These are phyloP conservation scores for Ahaetulla prasina DNA, from an alignment of 2,113 vertebrate species.

Conservation along the genomic window DNA sequence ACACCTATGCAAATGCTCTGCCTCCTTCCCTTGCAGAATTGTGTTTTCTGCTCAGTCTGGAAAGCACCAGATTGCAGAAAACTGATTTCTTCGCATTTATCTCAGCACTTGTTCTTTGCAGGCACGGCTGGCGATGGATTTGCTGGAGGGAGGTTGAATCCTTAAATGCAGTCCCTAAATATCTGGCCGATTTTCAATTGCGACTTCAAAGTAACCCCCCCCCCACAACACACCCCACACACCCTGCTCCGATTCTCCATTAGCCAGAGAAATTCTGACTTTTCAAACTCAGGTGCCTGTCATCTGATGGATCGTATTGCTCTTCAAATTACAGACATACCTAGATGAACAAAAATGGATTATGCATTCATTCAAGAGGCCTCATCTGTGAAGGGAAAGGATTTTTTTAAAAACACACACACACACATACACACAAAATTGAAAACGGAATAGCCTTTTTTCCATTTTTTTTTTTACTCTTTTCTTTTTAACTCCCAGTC, in stretches of 20 bases:
- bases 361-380: neutral
- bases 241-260: neutral
- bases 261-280: neutral
- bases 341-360: neutral
- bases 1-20: neutral
- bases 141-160: neutral
- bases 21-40: neutral
- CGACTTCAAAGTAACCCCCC: neutral
- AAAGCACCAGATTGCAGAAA: neutral
- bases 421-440: neutral
- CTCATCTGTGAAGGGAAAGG: neutral
- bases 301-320: neutral
- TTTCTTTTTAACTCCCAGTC: conserved; percentile 11
- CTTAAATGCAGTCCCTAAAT: neutral
- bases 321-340: neutral
- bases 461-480: neutral
- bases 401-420: neutral
- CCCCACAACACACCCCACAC: no score
- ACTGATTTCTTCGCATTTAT: neutral
- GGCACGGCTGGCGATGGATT: neutral
- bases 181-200: neutral
- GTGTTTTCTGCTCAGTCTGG: neutral
- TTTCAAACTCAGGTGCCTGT: neutral
- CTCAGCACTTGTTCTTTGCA: neutral
- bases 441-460: conserved; percentile 25